These are phyloP conservation scores for Dryococelus australis DNA, from an alignment of 2,888 invertebrate genomes.

Conservation along the genomic window DNA sequence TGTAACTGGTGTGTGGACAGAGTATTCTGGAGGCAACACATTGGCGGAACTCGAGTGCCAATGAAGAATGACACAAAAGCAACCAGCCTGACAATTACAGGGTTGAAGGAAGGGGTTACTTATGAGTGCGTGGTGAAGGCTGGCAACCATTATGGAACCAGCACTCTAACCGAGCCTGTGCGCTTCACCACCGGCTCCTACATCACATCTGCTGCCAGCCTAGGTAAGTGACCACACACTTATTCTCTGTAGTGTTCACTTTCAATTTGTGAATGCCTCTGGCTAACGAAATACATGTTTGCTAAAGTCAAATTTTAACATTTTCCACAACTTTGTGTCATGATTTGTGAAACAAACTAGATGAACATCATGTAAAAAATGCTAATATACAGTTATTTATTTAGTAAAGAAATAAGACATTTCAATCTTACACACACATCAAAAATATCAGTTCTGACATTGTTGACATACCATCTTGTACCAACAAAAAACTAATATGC, in stretches of 20 bases:
- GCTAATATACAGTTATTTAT: too few relatives aligned
- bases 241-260: neutral
- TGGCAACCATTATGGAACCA: constrained; percentile 80
- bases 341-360: too few relatives aligned
- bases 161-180: constrained; percentile 75
- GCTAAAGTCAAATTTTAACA: too few relatives aligned
- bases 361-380: too few relatives aligned
- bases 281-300: too few relatives aligned
- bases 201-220: constrained; percentile 69
- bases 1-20: constrained; percentile 54
- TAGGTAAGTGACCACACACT: constrained; percentile 50
- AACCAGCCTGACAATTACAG: constrained; percentile 73
- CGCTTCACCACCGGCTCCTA: constrained; percentile 79
- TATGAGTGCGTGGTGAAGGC: constrained; percentile 86
- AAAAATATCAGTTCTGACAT: too few relatives aligned
- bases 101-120: constrained; percentile 73
- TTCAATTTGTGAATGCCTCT: too few relatives aligned
- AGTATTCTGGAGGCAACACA: constrained; percentile 75
- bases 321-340: too few relatives aligned
- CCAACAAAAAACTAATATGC: too few relatives aligned
- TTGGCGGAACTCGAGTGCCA: constrained; percentile 65
- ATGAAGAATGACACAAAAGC: constrained; percentile 76
- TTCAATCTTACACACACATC: too few relatives aligned
- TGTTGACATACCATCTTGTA: too few relatives aligned
- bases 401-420: too few relatives aligned